Evolutionary conservation across 2,797 vertebrate species (phyloP).

Genomic region (Anabacerthia variegaticeps): DNA sequence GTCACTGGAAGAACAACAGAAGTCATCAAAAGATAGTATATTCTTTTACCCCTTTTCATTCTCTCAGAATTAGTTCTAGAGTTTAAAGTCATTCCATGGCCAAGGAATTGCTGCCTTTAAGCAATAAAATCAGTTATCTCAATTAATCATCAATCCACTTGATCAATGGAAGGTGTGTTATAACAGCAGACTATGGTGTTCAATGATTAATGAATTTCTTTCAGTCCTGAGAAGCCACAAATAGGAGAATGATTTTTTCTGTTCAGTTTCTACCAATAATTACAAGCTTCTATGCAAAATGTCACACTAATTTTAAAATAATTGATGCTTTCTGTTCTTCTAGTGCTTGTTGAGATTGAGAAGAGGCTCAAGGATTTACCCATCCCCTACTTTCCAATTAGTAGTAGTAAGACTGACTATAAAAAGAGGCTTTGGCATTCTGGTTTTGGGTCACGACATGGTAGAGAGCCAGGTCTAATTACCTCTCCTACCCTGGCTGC

Average conservation of each 20-base stretch:
- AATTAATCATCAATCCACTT: not conserved
- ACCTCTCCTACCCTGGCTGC: not conserved
- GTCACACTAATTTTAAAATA: not conserved
- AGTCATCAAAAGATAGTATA: not conserved
- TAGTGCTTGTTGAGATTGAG: not conserved
- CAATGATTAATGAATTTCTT: not conserved
- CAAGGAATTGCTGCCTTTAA: not conserved
- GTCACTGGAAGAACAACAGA: not conserved
- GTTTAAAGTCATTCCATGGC: not conserved
- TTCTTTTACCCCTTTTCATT: not conserved
- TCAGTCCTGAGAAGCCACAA: not conserved
- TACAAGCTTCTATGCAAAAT: not conserved
- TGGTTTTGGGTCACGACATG: not conserved
- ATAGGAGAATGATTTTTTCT: not conserved
- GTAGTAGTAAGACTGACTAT: not conserved
- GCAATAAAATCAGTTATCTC: not conserved
- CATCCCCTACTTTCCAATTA: not conserved
- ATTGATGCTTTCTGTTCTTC: not conserved
- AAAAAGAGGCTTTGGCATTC: not conserved
- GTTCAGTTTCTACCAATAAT: not conserved
- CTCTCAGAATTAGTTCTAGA: not conserved
- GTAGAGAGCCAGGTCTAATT: not conserved
- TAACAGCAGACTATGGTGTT: not conserved
- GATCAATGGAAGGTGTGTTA: not conserved
- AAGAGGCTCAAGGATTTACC: not conserved